Conservation (phyloP, 2,888 invertebrate species). For the Beris morrisii region DNA sequence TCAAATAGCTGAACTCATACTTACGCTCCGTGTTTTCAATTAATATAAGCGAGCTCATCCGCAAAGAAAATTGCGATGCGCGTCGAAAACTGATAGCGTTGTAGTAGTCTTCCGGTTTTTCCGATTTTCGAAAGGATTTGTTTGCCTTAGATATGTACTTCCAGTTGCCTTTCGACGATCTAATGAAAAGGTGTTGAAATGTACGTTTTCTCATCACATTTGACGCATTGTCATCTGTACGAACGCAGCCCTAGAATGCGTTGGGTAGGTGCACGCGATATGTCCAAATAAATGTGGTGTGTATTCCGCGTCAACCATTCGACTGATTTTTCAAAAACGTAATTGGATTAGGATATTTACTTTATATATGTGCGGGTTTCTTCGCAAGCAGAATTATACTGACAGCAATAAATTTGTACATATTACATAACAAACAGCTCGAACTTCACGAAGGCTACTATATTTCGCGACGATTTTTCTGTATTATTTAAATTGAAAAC, state of each 20-base stretch:
- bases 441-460: background rate
- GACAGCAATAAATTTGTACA: too few species aligned
- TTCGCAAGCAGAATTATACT: too few species aligned
- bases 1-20: background rate
- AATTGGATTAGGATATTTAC: too few species aligned
- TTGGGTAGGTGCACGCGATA: too few species aligned
- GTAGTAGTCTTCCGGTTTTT: background rate
- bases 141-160: conserved; percentile 15
- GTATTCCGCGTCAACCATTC: too few species aligned
- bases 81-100: background rate
- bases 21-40: conserved; percentile 24
- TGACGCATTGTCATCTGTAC: background rate
- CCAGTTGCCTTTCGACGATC: conserved; percentile 4
- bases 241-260: too few species aligned
- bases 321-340: too few species aligned
- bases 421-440: too few species aligned
- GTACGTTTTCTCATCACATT: conserved; percentile 22
- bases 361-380: too few species aligned
- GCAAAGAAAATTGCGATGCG: conserved; percentile 2
- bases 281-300: too few species aligned
- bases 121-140: conserved; percentile 10
- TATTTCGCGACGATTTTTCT: background rate
- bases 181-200: conserved; percentile 3
- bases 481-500: conserved; percentile 8
- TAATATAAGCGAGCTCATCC: conserved; percentile 24